These are phyloP conservation scores for Aromia moschata DNA, from an alignment of 2,888 invertebrate species.

Conservation along the genomic window DNA sequence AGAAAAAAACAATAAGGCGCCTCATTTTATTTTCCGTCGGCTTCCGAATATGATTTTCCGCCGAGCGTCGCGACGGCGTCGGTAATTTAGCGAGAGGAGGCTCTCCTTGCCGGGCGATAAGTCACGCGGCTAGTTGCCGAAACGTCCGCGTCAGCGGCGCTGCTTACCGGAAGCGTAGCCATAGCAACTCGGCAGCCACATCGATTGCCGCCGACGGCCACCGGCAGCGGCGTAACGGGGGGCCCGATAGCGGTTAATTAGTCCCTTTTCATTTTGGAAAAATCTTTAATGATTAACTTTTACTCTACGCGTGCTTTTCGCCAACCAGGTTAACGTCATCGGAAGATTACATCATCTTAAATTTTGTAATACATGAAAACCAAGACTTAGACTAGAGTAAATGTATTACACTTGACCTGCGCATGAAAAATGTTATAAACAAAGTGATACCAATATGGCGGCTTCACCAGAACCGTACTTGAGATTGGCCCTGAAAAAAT, in stretches of 20 bases:
- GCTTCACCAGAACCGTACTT: too few relatives aligned
- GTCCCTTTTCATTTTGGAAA: too few relatives aligned
- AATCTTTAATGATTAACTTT: too few relatives aligned
- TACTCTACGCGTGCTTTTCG: too few relatives aligned
- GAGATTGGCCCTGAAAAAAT: too few relatives aligned
- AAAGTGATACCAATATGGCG: too few relatives aligned
- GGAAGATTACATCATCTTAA: too few relatives aligned
- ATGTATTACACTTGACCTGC: too few relatives aligned
- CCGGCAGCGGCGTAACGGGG: conserved; percentile 24
- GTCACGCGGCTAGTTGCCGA: conserved; percentile 47
- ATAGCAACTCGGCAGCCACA: conserved; percentile 72
- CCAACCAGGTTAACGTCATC: too few relatives aligned
- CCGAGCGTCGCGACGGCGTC: conserved; percentile 9
- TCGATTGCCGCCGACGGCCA: conserved; percentile 67
- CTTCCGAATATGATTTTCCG: conserved; percentile 24
- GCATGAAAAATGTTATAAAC: too few relatives aligned
- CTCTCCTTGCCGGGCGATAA: conserved; percentile 45
- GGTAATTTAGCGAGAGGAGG: conserved; percentile 43
- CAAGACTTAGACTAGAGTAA: too few relatives aligned
- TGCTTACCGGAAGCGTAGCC: conserved; percentile 72
- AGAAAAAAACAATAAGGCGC: conserved; percentile 14
- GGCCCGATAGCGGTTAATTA: neutral
- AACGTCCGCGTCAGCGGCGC: conserved; percentile 53
- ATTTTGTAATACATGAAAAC: too few relatives aligned
- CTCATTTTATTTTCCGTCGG: conserved; percentile 20